Evolutionary conservation across 30 jellyfish, hydroid and myxozoan species (phyloP).

Genomic region (Sanderia malayensis): DNA sequence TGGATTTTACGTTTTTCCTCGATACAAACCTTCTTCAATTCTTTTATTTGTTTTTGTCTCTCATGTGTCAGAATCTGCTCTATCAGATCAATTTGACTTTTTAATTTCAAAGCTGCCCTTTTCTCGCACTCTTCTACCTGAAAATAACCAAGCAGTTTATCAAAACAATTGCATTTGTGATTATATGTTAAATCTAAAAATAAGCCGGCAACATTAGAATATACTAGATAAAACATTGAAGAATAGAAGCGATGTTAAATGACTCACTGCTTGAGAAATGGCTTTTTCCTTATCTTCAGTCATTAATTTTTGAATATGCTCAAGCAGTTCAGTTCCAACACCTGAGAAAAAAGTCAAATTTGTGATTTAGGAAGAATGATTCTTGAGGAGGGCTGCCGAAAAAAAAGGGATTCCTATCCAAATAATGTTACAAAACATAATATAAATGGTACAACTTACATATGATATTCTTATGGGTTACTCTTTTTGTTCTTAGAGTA

Average conservation of each 20-base stretch:
- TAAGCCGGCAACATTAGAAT: neutral
- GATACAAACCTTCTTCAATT: slow-evolving; percentile 13
- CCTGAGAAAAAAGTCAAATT: slow-evolving; percentile 49
- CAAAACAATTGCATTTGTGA: too few relatives aligned
- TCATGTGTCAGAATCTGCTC: slow-evolving; percentile 37
- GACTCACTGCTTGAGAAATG: slow-evolving; percentile 55
- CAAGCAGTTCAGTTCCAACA: slow-evolving; percentile 61
- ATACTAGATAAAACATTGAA: too few relatives aligned
- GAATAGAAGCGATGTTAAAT: neutral
- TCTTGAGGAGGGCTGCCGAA: too few relatives aligned
- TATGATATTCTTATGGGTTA: slow-evolving; percentile 55
- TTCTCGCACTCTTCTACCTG: slow-evolving; percentile 59
- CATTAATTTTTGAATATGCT: slow-evolving; percentile 29
- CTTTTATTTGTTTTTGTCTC: slow-evolving; percentile 30
- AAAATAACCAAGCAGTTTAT: too few relatives aligned
- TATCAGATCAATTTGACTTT: slow-evolving; percentile 53
- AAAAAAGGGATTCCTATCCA: too few relatives aligned
- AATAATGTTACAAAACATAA: too few relatives aligned
- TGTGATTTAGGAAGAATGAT: too few relatives aligned
- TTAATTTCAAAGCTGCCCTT: slow-evolving; percentile 39
- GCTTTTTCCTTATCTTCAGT: slow-evolving; percentile 57
- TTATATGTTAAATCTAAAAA: too few relatives aligned
- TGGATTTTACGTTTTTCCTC: too few relatives aligned
- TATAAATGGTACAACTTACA: too few relatives aligned
- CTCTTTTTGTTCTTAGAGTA: slow-evolving; percentile 55